These are phyloP conservation scores for Lagopus muta DNA, from an alignment of 2,113 vertebrate species.

Conservation along the genomic window DNA sequence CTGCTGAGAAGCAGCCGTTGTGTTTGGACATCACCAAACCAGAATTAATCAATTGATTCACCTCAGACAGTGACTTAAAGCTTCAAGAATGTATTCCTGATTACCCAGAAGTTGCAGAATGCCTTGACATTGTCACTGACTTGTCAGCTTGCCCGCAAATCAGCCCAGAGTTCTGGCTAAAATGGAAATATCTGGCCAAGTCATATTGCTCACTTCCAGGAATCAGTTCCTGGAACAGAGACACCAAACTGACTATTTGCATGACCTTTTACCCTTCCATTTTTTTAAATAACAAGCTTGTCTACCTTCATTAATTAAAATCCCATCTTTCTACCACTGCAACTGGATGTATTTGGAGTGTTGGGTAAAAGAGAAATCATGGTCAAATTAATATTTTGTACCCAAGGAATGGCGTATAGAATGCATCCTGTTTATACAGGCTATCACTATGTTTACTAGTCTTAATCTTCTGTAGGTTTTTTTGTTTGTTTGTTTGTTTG, in stretches of 20 bases:
- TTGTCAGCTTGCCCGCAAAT: neutral
- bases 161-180: neutral
- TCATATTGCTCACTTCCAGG: neutral
- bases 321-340: neutral
- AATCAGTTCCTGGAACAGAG: neutral
- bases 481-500: no score
- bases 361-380: neutral
- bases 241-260: neutral
- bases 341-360: neutral
- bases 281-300: constrained; percentile 5
- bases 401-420: neutral
- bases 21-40: neutral
- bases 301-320: neutral
- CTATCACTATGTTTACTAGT: neutral
- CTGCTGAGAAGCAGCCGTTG: neutral
- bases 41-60: neutral
- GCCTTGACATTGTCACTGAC: neutral
- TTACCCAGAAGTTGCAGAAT: neutral
- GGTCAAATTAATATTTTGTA: neutral
- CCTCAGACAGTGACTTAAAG: fast-evolving
- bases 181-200: neutral
- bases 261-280: neutral
- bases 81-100: neutral
- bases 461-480: neutral
- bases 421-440: neutral